Base-by-base conservation (phyloP, 2,113 vertebrate genomes). In the Lipophrys pholis region DNA sequence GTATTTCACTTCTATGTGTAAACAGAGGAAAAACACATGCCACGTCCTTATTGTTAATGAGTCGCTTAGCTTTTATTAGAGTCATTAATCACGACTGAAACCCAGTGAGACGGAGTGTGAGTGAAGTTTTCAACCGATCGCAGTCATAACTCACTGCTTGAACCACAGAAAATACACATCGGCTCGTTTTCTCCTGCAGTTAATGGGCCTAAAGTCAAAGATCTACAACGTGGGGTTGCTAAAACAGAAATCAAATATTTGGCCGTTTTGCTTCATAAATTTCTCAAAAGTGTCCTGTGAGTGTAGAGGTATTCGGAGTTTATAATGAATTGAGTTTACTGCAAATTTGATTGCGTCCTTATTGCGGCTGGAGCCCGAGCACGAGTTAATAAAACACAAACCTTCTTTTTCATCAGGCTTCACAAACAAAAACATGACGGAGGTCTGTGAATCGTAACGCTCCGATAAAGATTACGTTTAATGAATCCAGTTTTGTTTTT, bases 401-500 rank as follows among this genome's bases (percentile, higher is more conserved):
- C 46, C 43, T 1, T 11, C 11, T 51, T 64, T 73, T 45, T 0
- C 10, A 16, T 43, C n/a, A 11, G 50, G 30, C 36, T 17, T 65
- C 46, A 70, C 11, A 2, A 45, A 11, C 1, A 5, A 61, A 70
- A 30, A 49, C 21, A 46, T 8, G 36, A 0, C 12, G 15, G 56
- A 36, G 71, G 60, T 74, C 72, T 41, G 38, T 66, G 54, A 53
- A 46, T 67, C 57, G 46, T 45, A 73, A 35, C 50, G 15, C 15
- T 43, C 8, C 57, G 12, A 54, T 63, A 30, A 52, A 41, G 38
- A 21, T 46, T 6, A 17, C 52, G 8, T 36, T 30, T 2, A 1
- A 42, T 66, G 69, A 42, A 38, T 63, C 40, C 11, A 5, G 12
- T 1, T 16, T 36, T 36, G 11, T 39, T 42, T 65, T 48, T 35